phyloP scores from a whole-genome alignment of 2,888 invertebrate genomes.

The Flexamia atlantica region DNA sequence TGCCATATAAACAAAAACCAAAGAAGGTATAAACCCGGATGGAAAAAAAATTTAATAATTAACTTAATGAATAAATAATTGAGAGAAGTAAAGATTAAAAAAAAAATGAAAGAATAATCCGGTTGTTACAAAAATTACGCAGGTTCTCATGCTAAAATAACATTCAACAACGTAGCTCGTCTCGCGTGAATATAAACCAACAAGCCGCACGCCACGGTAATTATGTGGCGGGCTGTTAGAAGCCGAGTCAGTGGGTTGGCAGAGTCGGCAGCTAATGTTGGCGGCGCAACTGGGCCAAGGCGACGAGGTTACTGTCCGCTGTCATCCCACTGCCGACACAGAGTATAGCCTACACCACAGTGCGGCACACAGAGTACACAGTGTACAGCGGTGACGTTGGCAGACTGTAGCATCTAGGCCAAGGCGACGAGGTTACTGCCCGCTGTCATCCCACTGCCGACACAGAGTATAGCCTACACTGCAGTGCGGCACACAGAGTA shows the following conservation, averaged over 20 bases:
- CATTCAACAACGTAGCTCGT: not conserved
- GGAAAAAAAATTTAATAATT: too few species aligned
- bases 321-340: not conserved
- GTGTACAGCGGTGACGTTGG: not conserved
- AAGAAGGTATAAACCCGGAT: too few species aligned
- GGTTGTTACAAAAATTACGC: too few species aligned
- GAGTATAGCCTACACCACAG: not conserved
- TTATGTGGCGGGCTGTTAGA: not conserved
- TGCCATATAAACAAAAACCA: too few species aligned
- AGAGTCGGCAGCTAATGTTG: not conserved
- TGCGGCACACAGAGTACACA: not conserved
- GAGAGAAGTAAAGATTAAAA: too few species aligned
- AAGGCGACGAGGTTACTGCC: conserved; percentile 3
- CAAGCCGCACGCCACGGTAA: not conserved
- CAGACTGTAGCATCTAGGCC: conserved; percentile 10
- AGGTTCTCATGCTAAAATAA: too few species aligned
- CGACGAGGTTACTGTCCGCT: conserved; percentile 12
- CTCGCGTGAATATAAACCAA: conserved; percentile 28
- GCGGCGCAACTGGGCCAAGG: conserved; percentile 26
- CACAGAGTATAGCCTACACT: too few species aligned
- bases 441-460: not conserved
- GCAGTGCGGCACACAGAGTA: too few species aligned
- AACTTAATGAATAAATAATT: too few species aligned
- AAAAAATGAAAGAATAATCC: too few species aligned
- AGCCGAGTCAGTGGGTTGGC: conserved; percentile 5